Conservation (phyloP, 2,113 vertebrate genomes). For the Cettia cetti region DNA sequence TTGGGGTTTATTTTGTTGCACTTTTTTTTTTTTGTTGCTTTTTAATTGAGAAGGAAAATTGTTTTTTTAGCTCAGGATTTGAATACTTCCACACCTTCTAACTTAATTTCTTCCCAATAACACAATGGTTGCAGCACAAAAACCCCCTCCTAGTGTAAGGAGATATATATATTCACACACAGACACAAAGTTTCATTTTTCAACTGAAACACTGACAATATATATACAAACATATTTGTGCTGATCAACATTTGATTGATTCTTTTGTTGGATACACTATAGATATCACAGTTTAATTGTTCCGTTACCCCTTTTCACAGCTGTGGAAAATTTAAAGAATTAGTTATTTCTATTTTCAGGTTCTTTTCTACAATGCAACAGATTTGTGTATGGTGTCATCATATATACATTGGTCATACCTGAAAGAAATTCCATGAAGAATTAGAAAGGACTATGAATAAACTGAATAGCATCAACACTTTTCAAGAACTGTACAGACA, state of each 20-base stretch:
- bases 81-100: neutral
- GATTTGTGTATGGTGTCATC: neutral
- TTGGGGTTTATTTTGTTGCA: too few species aligned
- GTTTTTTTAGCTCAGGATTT: neutral
- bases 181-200: neutral
- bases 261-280: neutral
- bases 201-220: neutral
- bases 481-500: neutral
- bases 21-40: neutral
- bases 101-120: neutral
- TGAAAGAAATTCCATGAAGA: neutral
- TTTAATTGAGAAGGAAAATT: neutral
- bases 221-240: accelerated
- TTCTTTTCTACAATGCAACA: neutral
- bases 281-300: neutral
- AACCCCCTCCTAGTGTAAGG: neutral
- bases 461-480: neutral
- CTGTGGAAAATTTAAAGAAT: neutral
- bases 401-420: neutral
- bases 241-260: neutral
- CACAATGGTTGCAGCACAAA: neutral
- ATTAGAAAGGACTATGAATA: neutral
- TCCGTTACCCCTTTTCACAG: neutral
- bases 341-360: accelerated
- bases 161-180: neutral